Conservation (phyloP, 2,888 invertebrate species). For the Celastrina argiolus region DNA sequence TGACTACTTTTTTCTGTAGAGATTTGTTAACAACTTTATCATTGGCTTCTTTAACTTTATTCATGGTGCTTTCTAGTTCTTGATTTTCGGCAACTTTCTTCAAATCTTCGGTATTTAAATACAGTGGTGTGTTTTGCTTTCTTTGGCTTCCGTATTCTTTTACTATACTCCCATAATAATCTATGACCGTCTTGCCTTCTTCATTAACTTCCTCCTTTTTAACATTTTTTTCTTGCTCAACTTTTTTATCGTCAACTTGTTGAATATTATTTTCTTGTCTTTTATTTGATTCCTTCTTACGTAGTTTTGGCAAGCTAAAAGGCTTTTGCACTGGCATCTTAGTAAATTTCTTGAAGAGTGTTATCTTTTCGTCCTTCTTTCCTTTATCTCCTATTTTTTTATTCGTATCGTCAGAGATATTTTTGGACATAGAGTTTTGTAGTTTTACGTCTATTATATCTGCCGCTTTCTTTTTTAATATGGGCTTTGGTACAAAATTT, state of each 20-base stretch:
- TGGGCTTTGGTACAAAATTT: constrained; percentile 87
- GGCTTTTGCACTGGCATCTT: constrained; percentile 61
- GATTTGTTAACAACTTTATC: constrained; percentile 34
- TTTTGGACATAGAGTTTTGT: constrained; percentile 36
- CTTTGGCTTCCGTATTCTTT: constrained; percentile 80
- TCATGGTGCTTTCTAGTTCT: constrained; percentile 38
- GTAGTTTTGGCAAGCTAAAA: constrained; percentile 58
- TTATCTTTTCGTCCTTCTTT: constrained; percentile 59
- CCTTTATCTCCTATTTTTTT: constrained; percentile 44
- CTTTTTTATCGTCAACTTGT: constrained; percentile 33
- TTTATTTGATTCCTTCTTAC: constrained; percentile 55
- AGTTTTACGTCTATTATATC: constrained; percentile 41
- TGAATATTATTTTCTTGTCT: constrained; percentile 17
- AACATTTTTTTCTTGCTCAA: constrained; percentile 41
- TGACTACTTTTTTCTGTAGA: neutral
- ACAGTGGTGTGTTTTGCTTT: constrained; percentile 70
- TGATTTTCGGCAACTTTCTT: constrained; percentile 78
- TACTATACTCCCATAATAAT: constrained; percentile 89
- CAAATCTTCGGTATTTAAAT: constrained; percentile 80
- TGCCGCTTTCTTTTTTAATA: constrained; percentile 80
- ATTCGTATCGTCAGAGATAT: constrained; percentile 37
- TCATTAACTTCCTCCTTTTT: constrained; percentile 41
- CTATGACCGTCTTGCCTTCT: constrained; percentile 83
- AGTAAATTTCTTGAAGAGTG: constrained; percentile 63
- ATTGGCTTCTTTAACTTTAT: constrained; percentile 45